phyloP scores from a whole-genome alignment of 64 coral and sea anemone species.

The Stichodactyla mertensii region DNA sequence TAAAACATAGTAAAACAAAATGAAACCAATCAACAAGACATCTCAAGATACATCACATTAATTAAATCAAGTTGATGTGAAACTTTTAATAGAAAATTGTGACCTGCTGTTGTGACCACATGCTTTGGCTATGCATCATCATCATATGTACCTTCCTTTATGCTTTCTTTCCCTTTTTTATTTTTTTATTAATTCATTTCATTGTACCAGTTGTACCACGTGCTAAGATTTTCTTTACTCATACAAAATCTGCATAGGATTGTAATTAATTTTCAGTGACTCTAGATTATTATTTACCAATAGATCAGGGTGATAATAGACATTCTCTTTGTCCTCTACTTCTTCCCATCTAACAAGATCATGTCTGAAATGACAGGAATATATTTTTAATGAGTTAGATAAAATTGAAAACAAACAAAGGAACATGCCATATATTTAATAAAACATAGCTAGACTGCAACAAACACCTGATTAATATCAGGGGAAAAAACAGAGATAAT shows the following conservation, averaged over 20 bases:
- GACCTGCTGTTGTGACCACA: too few species aligned
- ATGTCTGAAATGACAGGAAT: conserved; percentile 40
- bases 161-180: too few species aligned
- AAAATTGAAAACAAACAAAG: neutral
- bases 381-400: neutral
- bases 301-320: conserved; percentile 85
- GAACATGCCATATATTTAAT: neutral
- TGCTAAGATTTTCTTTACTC: too few species aligned
- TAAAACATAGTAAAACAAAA: neutral
- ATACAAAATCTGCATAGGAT: neutral
- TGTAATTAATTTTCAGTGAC: neutral
- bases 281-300: conserved; percentile 39
- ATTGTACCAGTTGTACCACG: too few species aligned
- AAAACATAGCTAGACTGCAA: too few species aligned
- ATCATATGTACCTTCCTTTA: too few species aligned
- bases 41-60: too few species aligned
- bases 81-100: too few species aligned
- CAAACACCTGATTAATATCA: too few species aligned
- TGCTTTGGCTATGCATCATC: too few species aligned
- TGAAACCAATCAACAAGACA: neutral
- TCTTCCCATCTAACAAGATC: conserved; percentile 71
- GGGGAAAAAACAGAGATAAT: neutral
- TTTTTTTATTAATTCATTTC: too few species aligned
- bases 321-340: conserved; percentile 82
- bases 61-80: too few species aligned